phyloP scores from a whole-genome alignment of 2,797 vertebrate species.

The Micrastur ruficollis region DNA sequence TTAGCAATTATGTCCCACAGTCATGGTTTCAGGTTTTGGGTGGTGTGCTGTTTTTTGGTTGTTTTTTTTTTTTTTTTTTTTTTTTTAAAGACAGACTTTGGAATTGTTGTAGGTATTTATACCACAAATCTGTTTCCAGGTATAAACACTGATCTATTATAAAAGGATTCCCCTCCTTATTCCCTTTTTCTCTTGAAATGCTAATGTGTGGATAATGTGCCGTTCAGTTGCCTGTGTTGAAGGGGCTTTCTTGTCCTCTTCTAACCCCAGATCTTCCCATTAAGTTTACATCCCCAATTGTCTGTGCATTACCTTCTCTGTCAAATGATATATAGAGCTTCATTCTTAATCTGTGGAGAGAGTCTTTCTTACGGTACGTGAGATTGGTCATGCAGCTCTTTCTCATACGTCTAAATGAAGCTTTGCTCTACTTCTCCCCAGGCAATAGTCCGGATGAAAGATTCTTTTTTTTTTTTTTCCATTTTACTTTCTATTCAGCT shows the following conservation, averaged over 20 bases:
- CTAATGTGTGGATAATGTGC: slow-evolving; percentile 33
- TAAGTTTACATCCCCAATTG: slow-evolving; percentile 48
- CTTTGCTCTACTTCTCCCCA: slow-evolving; percentile 37
- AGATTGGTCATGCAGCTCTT: slow-evolving; percentile 11
- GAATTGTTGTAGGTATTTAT: neutral
- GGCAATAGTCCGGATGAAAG: slow-evolving; percentile 6
- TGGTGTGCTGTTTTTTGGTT: neutral
- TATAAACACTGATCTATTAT: slow-evolving; percentile 38
- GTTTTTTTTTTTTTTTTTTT: neutral
- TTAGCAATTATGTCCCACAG: slow-evolving; percentile 8
- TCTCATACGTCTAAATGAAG: slow-evolving; percentile 15
- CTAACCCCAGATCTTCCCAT: slow-evolving; percentile 52
- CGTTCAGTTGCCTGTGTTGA: neutral
- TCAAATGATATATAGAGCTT: slow-evolving; percentile 38
- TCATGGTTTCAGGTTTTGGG: neutral
- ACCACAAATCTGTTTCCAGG: slow-evolving; percentile 24
- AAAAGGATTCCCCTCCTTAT: slow-evolving; percentile 11
- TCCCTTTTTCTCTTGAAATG: slow-evolving; percentile 51
- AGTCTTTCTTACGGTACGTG: neutral
- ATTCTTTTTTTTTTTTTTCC: neutral
- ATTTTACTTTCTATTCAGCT: neutral
- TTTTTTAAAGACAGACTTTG: slow-evolving; percentile 43
- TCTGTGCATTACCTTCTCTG: slow-evolving; percentile 50
- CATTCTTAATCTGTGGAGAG: slow-evolving; percentile 10
- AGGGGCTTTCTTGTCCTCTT: slow-evolving; percentile 46